phyloP scores from a whole-genome alignment of 2,113 vertebrate species.

The Tupaia tana region DNA sequence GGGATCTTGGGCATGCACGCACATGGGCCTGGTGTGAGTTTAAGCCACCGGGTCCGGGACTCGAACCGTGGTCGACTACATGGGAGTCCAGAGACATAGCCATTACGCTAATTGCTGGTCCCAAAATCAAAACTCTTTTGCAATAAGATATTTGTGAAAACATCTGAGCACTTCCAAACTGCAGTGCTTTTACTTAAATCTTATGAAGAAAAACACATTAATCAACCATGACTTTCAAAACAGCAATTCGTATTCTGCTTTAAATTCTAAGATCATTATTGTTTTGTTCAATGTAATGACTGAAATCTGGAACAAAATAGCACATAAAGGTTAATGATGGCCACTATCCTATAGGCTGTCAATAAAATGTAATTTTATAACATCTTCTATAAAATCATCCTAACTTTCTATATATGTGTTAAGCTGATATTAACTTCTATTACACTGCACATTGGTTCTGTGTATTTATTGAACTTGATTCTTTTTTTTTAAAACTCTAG shows the following conservation, averaged over 20 bases:
- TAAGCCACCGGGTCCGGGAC: too few species aligned
- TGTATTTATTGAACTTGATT: neutral
- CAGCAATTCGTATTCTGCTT: neutral
- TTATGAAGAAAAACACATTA: conserved; percentile 47
- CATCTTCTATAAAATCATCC: neutral
- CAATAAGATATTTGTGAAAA: conserved; percentile 18
- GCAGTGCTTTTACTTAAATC: neutral
- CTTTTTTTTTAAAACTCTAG: neutral
- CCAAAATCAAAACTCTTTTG: conserved; percentile 34
- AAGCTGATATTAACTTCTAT: neutral
- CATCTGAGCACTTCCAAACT: conserved; percentile 1
- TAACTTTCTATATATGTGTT: neutral
- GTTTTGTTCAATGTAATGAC: neutral
- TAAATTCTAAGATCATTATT: neutral
- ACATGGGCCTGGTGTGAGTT: too few species aligned
- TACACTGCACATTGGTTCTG: neutral
- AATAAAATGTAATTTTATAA: conserved; percentile 27
- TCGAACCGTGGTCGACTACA: too few species aligned
- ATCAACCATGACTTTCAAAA: neutral
- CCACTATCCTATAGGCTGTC: neutral
- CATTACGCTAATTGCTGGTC: too few species aligned
- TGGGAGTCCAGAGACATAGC: too few species aligned
- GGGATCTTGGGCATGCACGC: too few species aligned
- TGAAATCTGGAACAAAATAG: neutral
- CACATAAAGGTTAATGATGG: neutral